Evolutionary conservation across 2,797 vertebrate genomes (phyloP).

Genomic region (Trachops cirrhosus): DNA sequence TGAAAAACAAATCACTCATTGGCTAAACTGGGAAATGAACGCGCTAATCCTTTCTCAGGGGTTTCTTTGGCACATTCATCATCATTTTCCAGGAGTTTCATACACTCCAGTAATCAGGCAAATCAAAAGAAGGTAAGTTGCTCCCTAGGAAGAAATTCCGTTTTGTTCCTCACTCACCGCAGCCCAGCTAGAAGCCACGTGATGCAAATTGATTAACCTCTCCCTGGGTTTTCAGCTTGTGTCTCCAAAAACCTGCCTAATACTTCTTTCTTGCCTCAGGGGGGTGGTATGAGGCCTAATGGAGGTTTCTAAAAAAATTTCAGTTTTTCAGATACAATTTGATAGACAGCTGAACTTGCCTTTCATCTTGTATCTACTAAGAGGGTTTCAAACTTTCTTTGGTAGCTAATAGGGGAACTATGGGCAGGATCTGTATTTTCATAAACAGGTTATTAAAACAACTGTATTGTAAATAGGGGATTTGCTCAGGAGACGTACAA

Average conservation of each 20-base stretch:
- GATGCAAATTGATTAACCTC: constrained; percentile 71
- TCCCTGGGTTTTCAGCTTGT: constrained; percentile 55
- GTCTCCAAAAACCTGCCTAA: constrained; percentile 58
- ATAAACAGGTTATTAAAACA: constrained; percentile 35
- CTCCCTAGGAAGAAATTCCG: constrained; percentile 64
- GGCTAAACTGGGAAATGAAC: constrained; percentile 58
- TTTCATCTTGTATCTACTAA: constrained; percentile 45
- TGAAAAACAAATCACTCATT: constrained; percentile 65
- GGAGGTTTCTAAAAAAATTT: constrained; percentile 66
- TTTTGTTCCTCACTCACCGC: constrained; percentile 44
- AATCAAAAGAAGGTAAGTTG: constrained; percentile 66
- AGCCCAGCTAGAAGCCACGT: constrained; percentile 15
- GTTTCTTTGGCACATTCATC: constrained; percentile 59
- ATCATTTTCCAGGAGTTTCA: constrained; percentile 54
- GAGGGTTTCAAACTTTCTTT: constrained; percentile 40
- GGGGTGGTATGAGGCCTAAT: constrained; percentile 69
- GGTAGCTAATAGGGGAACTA: constrained; percentile 4
- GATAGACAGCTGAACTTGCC: constrained; percentile 22
- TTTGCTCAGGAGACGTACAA: constrained; percentile 19
- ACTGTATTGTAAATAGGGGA: constrained; percentile 27
- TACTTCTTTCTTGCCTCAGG: constrained; percentile 63
- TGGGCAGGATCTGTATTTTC: constrained; percentile 30
- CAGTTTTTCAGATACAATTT: constrained; percentile 46
- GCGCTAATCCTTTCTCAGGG: constrained; percentile 61
- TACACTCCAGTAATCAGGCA: constrained; percentile 50